Base-by-base conservation (phyloP, 2,797 vertebrate species). In the Microctenopoma steveboyesi region DNA sequence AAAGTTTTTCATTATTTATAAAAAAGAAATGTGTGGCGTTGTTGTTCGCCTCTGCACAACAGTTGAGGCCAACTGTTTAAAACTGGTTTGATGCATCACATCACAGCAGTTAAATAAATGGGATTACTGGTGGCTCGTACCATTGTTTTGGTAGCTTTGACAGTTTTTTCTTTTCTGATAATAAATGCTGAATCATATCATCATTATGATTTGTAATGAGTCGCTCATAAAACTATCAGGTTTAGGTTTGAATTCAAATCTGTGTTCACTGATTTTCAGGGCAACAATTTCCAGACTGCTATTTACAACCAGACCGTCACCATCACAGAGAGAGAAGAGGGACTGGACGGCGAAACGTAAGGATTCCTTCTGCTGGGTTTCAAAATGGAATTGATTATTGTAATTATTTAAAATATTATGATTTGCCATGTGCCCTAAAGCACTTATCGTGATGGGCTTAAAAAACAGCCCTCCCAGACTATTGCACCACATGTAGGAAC, bases 221-320 rank as follows among this genome's bases (percentile, higher is more conserved):
- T 35, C 28, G 18, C 47, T 59, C 13, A 58, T 10, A 55, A 53
- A 70, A 61, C 11, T 15, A 55, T n/a, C 59, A 40, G 35, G 10
- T 56, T 56, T 5, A 50, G 40, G 13, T 2, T 52, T 57, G 30
- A 13, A 4, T 40, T 7, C 4, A 28, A 45, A 18, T 15, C 22
- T 42, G 49, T 64, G 8, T 9, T 81, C 18, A 63, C 37, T 47
- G 4, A 1, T 60, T 60, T 39, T 28, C 64, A 95, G 94, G 93
- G 92, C 10, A 86, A 68, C 4, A n/a, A 48, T 27, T 95, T 91
- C 78, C 94, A 95, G 86, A 92, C 86, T 0, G 91, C 93, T 28
- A 78, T 95, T 64, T 95, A 93, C 81, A 95, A 95, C 91, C 93
- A 95, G 86, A 95, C 94, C 1, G 92, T 95, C 78, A 94, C 88